These are phyloP conservation scores for Ia io DNA, from an alignment of 2,113 vertebrate species.

Conservation along the genomic window DNA sequence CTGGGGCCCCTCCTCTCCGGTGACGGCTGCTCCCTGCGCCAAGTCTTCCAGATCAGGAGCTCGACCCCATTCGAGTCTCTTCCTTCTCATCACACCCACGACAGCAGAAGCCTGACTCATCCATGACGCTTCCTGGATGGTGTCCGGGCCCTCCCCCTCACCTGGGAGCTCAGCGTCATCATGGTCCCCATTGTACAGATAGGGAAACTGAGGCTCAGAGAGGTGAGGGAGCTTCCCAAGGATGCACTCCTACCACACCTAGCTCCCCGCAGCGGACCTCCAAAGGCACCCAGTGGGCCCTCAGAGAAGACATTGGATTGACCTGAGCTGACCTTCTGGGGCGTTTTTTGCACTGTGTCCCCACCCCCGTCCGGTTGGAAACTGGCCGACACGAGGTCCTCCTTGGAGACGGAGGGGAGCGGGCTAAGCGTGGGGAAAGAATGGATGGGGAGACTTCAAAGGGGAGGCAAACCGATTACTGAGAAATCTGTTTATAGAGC, in stretches of 20 bases:
- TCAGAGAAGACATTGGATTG: not conserved
- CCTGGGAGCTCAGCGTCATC: fast-evolving
- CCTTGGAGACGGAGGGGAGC: conserved; percentile 49
- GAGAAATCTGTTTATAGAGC: conserved; percentile 83
- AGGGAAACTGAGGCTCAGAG: not conserved
- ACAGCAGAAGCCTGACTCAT: not conserved
- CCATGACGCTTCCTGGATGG: no score
- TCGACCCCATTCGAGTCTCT: not conserved
- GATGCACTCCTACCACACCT: not conserved
- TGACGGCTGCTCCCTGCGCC: fast-evolving
- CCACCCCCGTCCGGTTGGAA: conserved; percentile 69
- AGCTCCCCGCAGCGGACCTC: not conserved
- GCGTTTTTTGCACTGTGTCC: not conserved
- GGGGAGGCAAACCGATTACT: conserved; percentile 80
- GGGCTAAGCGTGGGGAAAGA: conserved; percentile 72
- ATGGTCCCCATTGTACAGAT: not conserved
- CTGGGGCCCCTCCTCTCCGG: not conserved
- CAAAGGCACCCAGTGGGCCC: conserved; percentile 67
- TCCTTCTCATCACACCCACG: not conserved
- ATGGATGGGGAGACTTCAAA: conserved; percentile 83
- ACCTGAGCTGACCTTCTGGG: not conserved
- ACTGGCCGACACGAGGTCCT: conserved; percentile 64
- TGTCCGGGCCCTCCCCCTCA: not conserved
- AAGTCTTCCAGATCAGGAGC: not conserved
- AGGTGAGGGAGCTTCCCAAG: fast-evolving